These are phyloP conservation scores for Zapus hudsonius DNA, from an alignment of 2,113 vertebrate species.

Conservation along the genomic window DNA sequence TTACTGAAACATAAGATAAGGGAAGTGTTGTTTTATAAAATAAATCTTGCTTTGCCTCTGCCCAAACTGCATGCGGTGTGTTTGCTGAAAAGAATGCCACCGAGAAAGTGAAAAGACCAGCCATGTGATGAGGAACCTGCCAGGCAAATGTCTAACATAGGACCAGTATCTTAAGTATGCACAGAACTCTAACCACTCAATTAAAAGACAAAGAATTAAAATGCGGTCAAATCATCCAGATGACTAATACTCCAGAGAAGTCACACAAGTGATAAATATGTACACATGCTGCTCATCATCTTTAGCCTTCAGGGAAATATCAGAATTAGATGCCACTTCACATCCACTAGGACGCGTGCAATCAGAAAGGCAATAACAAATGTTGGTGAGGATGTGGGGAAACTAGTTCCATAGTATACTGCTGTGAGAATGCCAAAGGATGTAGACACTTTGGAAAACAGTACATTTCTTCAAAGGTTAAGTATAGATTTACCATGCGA, in stretches of 20 bases:
- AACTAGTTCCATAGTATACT: not conserved
- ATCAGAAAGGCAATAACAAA: not conserved
- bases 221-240: not conserved
- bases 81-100: constrained; percentile 5
- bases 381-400: not conserved
- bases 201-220: constrained; percentile 9
- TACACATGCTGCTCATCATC: not conserved
- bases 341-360: not conserved
- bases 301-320: not conserved
- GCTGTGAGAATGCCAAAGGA: not conserved
- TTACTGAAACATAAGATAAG: constrained; percentile 3
- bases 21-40: not conserved
- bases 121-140: too few species aligned
- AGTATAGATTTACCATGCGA: not conserved
- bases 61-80: constrained; percentile 12
- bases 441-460: constrained; percentile 1
- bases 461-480: constrained; percentile 22
- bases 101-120: not conserved
- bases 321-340: not conserved
- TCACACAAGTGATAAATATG: not conserved
- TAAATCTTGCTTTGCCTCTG: not conserved
- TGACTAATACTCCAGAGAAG: constrained; percentile 14
- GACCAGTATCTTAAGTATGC: not conserved
- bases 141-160: not conserved
- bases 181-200: constrained; percentile 2